These are phyloP conservation scores for Autographa gamma DNA, from an alignment of 2,888 invertebrate genomes.

Conservation along the genomic window DNA sequence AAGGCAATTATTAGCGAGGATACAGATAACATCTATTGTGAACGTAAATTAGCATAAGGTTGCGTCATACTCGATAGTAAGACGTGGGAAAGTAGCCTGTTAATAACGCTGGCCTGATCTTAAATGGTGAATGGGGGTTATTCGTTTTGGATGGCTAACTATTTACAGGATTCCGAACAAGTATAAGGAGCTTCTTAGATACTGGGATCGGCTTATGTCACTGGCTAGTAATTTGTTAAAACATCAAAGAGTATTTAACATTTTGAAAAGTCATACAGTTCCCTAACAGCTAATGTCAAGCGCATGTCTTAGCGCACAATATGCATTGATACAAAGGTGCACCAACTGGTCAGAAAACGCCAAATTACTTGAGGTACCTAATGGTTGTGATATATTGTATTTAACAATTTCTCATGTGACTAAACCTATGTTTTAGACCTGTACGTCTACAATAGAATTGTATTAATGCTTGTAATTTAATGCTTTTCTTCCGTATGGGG, in stretches of 20 bases:
- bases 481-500: not conserved
- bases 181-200: not conserved
- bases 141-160: not conserved
- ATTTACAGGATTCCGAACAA: not conserved
- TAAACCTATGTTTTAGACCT: not conserved
- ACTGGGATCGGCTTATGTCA: not conserved
- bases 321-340: not conserved
- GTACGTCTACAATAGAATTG: not conserved
- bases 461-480: not conserved
- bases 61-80: conserved; percentile 73
- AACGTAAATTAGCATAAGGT: conserved; percentile 72
- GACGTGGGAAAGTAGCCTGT: conserved; percentile 54
- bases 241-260: not conserved
- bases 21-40: conserved; percentile 77
- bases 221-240: no score
- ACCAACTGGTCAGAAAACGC: not conserved
- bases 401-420: not conserved
- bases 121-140: conserved; percentile 7
- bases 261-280: not conserved
- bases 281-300: not conserved
- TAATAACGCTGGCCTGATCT: conserved; percentile 12
- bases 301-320: no score
- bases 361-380: not conserved
- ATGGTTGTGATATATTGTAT: not conserved
- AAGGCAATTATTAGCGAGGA: conserved; percentile 80